Evolutionary conservation across 2,797 vertebrate genomes (phyloP), one percentile per base, ranked within the genome.

Genomic region (Leptodactylus fallax): DNA sequence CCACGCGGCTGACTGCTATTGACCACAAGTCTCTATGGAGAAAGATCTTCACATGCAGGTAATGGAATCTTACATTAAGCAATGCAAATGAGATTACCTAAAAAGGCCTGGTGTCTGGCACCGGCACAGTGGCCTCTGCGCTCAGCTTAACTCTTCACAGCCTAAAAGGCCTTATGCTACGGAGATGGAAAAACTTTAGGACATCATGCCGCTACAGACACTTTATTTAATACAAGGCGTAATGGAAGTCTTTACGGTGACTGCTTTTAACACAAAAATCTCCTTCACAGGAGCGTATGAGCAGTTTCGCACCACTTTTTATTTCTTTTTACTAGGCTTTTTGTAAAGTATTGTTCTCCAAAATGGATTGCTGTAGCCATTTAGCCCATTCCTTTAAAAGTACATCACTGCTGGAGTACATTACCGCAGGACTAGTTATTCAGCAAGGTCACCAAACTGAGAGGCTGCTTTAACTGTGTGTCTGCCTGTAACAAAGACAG

Each of bases 1-100:
- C 58, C 25, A 14, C 67, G 56, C 17, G 8, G 80, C 61, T 83
- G 71, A 83, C 45, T 14, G 72, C 60, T 53, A 67, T 79, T 87
- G 76, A 86, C 67, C 86, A 83, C 86, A 80, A 72, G 63, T 61
- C 61, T 86, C 82, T 80, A 72, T 47, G 77, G 74, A 87, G 87
- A 81, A 25, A 71, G 45, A 78, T 63, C 63, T 51, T 56, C 72
- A 77, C 36, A 87, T 69, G 51, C 72, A 87, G 79, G 79, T 83
- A 87, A 84, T 83, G 80, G 80, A 87, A 86, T 87, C 85, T 81
- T 87, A 74, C 67, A 87, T 74, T 61, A 81, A 81, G 65, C 85
- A 81, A 74, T 79, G 81, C 36, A 79, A 87, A 87, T 79, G 71
- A 25, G 81, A 87, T 87, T 87, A 83, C 87, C 81, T 84, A 79